phyloP scores from a whole-genome alignment of 2,113 vertebrate species.

The Takifugu bimaculatus region DNA sequence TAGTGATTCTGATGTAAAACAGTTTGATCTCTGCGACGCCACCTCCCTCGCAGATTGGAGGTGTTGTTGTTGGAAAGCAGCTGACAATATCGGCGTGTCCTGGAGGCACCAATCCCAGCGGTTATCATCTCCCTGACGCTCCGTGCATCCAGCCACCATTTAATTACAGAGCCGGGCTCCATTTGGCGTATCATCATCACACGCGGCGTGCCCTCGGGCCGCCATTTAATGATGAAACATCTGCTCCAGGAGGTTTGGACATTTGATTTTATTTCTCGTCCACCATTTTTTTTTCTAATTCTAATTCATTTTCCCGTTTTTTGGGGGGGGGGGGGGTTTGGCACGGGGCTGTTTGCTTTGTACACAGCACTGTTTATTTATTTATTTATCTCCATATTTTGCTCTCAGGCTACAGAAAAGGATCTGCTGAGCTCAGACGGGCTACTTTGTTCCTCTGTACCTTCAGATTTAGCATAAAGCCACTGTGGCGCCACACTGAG shows the following conservation, averaged over 20 bases:
- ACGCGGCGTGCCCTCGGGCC: slow-evolving; percentile 46
- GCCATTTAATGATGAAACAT: slow-evolving; percentile 72
- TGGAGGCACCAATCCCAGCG: slow-evolving; percentile 42
- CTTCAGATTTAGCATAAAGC: slow-evolving; percentile 16
- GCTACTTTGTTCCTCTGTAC: slow-evolving; percentile 25
- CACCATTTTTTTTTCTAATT: slow-evolving; percentile 12
- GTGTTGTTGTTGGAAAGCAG: slow-evolving; percentile 58
- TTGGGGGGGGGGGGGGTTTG: slow-evolving; percentile 1
- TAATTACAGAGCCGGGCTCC: slow-evolving; percentile 66
- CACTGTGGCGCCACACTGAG: slow-evolving; percentile 30
- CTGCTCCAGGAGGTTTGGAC: slow-evolving; percentile 40
- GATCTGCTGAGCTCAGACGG: slow-evolving; percentile 17
- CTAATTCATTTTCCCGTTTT: neutral
- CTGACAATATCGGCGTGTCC: slow-evolving; percentile 54
- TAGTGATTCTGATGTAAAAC: slow-evolving; percentile 6
- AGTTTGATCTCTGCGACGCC: slow-evolving; percentile 31
- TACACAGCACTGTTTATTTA: slow-evolving; percentile 8
- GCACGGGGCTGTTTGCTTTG: slow-evolving; percentile 23
- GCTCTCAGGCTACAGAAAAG: slow-evolving; percentile 29
- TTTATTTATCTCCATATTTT: slow-evolving; percentile 24
- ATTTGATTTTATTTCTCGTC: slow-evolving; percentile 45
- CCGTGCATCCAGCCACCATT: slow-evolving; percentile 58
- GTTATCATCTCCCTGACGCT: slow-evolving; percentile 60
- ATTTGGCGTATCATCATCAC: slow-evolving; percentile 44
- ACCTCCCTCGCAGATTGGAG: slow-evolving; percentile 55